phyloP scores from a whole-genome alignment of 2,888 invertebrate species.

The Scaptomyza polygonia region DNA sequence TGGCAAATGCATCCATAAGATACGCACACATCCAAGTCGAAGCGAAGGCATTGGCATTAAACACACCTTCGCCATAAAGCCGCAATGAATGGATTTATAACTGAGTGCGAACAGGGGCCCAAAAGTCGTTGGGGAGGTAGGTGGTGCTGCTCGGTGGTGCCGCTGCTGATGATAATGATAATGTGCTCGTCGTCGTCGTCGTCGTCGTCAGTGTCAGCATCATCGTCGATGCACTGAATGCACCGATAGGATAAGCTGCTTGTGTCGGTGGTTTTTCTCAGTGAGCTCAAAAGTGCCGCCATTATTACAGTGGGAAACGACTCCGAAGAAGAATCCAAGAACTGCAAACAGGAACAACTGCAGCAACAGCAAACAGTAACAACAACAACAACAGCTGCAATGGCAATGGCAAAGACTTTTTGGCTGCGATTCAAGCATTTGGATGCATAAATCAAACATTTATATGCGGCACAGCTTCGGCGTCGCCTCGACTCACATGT shows the following conservation, averaged over 20 bases:
- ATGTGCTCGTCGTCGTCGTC: slow-evolving; percentile 63
- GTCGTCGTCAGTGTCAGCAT: slow-evolving; percentile 41
- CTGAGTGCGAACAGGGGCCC: slow-evolving; percentile 66
- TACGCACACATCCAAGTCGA: slow-evolving; percentile 38
- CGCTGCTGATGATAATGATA: slow-evolving; percentile 71
- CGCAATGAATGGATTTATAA: slow-evolving; percentile 66
- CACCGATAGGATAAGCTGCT: slow-evolving; percentile 64
- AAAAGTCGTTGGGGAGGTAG: slow-evolving; percentile 18
- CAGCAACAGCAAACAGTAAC: slow-evolving; percentile 43
- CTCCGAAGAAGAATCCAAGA: slow-evolving; percentile 31
- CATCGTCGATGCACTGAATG: slow-evolving; percentile 57
- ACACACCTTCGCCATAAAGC: slow-evolving; percentile 48
- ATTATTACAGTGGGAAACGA: slow-evolving; percentile 52
- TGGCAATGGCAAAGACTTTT: slow-evolving; percentile 75
- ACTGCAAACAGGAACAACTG: slow-evolving; percentile 34
- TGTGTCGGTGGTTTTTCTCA: slow-evolving; percentile 47
- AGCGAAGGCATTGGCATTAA: slow-evolving; percentile 42
- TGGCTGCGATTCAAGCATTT: slow-evolving; percentile 82
- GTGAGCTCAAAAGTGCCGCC: slow-evolving; percentile 77
- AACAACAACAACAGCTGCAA: slow-evolving; percentile 54
- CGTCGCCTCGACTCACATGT: slow-evolving; percentile 73
- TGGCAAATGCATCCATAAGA: slow-evolving; percentile 48
- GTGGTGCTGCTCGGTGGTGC: slow-evolving; percentile 33
- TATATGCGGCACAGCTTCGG: slow-evolving; percentile 78
- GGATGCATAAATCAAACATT: slow-evolving; percentile 81